phyloP scores from a whole-genome alignment of 2,888 invertebrate species.

The Coelopa pilipes region DNA sequence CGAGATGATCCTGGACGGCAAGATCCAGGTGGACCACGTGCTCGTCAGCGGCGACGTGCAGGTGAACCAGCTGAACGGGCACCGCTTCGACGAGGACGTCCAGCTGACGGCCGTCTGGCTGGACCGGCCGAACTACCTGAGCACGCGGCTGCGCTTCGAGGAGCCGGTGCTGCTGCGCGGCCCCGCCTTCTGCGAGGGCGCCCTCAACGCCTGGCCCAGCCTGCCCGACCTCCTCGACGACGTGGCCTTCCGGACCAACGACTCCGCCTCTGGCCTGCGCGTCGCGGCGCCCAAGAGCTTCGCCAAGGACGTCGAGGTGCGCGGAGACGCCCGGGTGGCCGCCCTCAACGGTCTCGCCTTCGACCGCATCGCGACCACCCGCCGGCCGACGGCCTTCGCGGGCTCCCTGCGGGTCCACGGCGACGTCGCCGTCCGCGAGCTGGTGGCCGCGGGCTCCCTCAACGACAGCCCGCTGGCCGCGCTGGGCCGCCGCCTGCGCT shows the following conservation, averaged over 20 bases:
- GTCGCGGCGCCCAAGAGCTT: constrained; percentile 56
- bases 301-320: constrained; percentile 53
- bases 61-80: constrained; percentile 52
- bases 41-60: constrained; percentile 57
- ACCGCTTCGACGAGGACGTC: constrained; percentile 55
- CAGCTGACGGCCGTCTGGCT: constrained; percentile 65
- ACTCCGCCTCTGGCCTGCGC: constrained; percentile 49
- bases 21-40: constrained; percentile 66
- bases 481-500: constrained; percentile 49
- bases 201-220: constrained; percentile 59
- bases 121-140: constrained; percentile 63
- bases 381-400: constrained; percentile 45
- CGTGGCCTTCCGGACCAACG: constrained; percentile 59
- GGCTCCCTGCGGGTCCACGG: constrained; percentile 57
- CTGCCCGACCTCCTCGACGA: constrained; percentile 64
- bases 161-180: constrained; percentile 51
- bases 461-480: constrained; percentile 46
- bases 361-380: constrained; percentile 64
- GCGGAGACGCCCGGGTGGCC: constrained; percentile 56
- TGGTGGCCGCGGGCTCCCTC: constrained; percentile 47
- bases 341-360: constrained; percentile 65
- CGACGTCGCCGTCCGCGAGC: constrained; percentile 48
- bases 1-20: constrained; percentile 62
- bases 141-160: constrained; percentile 54
- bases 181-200: constrained; percentile 55